These are phyloP conservation scores for Chaetorhynchus papuensis DNA, from an alignment of 2,113 vertebrate species.

Conservation along the genomic window DNA sequence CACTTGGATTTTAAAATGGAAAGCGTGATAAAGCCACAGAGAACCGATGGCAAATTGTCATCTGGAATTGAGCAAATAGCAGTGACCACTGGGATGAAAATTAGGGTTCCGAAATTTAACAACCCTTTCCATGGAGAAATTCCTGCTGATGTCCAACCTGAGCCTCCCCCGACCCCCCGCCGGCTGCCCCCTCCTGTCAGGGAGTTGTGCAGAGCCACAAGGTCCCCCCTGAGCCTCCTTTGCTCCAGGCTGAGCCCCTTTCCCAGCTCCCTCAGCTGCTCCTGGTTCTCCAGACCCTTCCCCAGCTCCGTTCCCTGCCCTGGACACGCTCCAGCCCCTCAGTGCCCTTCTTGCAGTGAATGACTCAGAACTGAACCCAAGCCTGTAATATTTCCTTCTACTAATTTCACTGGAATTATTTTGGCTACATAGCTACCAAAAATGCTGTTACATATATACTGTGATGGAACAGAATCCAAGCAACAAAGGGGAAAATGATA, in stretches of 20 bases:
- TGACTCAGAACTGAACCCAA: too few relatives aligned
- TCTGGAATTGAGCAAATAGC: background rate
- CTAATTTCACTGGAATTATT: background rate
- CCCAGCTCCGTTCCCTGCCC: background rate
- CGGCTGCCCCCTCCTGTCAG: background rate
- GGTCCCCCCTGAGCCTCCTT: background rate
- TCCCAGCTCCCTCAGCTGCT: background rate
- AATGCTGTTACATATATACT: background rate
- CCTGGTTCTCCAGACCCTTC: background rate
- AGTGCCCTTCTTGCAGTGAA: background rate
- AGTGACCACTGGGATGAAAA: background rate
- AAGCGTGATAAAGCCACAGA: background rate
- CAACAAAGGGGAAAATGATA: background rate
- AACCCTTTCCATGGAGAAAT: background rate
- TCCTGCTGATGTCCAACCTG: background rate
- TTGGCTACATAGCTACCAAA: background rate
- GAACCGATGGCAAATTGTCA: background rate
- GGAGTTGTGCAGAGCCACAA: background rate
- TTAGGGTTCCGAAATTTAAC: background rate
- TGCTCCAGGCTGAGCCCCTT: background rate
- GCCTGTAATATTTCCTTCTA: too few relatives aligned
- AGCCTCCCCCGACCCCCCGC: background rate
- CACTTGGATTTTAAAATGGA: background rate
- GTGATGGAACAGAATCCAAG: background rate
- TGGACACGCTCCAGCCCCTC: background rate